Percentiles rank a stretch among this genome's conserved stretches.
Conservation (phyloP, 2,888 invertebrate species). For the Amblyteles armatorius region DNA sequence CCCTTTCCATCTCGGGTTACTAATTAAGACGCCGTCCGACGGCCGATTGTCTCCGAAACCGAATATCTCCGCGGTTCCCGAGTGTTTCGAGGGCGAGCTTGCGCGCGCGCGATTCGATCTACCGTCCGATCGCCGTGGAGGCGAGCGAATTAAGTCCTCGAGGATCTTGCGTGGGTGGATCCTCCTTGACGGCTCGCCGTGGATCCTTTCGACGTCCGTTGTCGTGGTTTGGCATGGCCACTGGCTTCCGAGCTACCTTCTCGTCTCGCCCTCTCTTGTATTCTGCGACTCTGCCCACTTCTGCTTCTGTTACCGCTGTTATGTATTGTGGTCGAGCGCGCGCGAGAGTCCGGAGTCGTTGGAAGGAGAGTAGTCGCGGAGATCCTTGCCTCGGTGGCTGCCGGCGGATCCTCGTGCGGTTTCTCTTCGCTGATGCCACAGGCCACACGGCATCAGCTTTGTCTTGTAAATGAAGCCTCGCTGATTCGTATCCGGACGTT, state of each 20-base stretch:
- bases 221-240: conserved; percentile 53
- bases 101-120: conserved; percentile 68
- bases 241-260: conserved; percentile 48
- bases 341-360: conserved; percentile 33
- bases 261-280: conserved; percentile 55
- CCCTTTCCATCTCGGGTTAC: conserved; percentile 74
- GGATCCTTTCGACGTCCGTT: conserved; percentile 64
- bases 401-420: conserved; percentile 63
- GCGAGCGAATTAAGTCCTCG: conserved; percentile 79
- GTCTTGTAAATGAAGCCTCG: conserved; percentile 84
- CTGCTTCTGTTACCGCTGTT: conserved; percentile 58
- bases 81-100: conserved; percentile 62
- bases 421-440: conserved; percentile 69
- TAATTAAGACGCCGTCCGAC: conserved; percentile 83
- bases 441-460: conserved; percentile 81
- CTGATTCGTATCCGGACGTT: conserved; percentile 84
- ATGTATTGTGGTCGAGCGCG: conserved; percentile 20
- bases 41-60: conserved; percentile 80
- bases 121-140: conserved; percentile 69
- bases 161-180: conserved; percentile 79
- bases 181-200: conserved; percentile 60
- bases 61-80: conserved; percentile 76
- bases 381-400: not conserved
- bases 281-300: conserved; percentile 54
- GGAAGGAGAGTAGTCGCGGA: conserved; percentile 7